These are phyloP conservation scores for Drosophila sechellia DNA, from an alignment of 1,140 invertebrate species.

Conservation along the genomic window DNA sequence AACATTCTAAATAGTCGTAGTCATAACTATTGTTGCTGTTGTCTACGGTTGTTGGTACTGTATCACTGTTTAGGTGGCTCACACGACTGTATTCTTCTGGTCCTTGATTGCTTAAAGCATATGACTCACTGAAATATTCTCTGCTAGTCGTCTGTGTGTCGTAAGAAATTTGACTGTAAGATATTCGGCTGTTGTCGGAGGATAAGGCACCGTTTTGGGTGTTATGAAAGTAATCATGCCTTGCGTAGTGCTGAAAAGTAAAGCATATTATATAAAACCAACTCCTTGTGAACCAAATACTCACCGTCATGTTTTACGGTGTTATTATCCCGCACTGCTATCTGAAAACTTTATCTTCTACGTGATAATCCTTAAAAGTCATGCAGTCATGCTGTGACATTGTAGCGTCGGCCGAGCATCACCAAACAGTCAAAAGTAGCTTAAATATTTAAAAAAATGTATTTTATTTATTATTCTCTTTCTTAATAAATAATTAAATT, in stretches of 20 bases:
- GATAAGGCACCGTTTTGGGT: conserved; percentile 92
- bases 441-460: background rate
- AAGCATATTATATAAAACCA: background rate
- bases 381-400: conserved; percentile 21
- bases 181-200: conserved; percentile 93
- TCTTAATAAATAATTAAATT: too few relatives aligned
- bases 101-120: conserved; percentile 20
- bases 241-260: conserved; percentile 82
- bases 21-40: conserved; percentile 37
- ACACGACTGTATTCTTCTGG: conserved; percentile 15
- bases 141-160: conserved; percentile 72
- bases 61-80: conserved; percentile 16
- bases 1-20: conserved; percentile 26
- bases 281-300: background rate
- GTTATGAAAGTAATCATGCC: conserved; percentile 84
- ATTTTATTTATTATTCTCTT: background rate
- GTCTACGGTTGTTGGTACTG: conserved; percentile 11
- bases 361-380: conserved; percentile 11
- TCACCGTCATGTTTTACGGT: conserved; percentile 66
- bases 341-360: conserved; percentile 16
- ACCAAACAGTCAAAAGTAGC: background rate
- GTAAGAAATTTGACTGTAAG: conserved; percentile 86
- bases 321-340: conserved; percentile 11
- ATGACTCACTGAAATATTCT: conserved; percentile 45
- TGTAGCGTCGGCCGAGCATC: conserved; percentile 17